Conservation (phyloP, 2,888 invertebrate genomes). For the Octonoba sinensis region DNA sequence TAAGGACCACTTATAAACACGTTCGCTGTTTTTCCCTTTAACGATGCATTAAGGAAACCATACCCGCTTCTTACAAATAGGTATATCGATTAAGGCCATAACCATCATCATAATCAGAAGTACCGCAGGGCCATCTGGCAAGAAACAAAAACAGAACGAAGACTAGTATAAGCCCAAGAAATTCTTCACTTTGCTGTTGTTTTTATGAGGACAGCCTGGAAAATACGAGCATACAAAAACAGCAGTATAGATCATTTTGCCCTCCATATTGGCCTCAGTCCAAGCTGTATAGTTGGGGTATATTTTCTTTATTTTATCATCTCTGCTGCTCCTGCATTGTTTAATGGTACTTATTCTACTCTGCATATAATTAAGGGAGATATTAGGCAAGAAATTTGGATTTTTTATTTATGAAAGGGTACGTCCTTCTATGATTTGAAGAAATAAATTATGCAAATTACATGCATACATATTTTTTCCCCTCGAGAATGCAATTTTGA, state of each 20-base stretch:
- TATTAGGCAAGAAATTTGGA: slow-evolving; percentile 10
- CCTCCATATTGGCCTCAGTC: slow-evolving; percentile 39
- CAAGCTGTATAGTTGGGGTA: slow-evolving; percentile 14
- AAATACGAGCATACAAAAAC: slow-evolving; percentile 12
- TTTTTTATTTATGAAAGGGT: not conserved
- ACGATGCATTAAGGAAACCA: no score
- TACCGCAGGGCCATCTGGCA: slow-evolving; percentile 38
- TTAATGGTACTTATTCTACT: slow-evolving; percentile 17
- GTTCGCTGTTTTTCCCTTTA: no score
- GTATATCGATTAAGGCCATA: slow-evolving; percentile 44
- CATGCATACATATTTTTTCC: not conserved
- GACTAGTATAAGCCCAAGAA: slow-evolving; percentile 16
- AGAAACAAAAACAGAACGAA: slow-evolving; percentile 14
- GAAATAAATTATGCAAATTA: slow-evolving; percentile 26
- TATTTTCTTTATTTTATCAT: slow-evolving; percentile 29
- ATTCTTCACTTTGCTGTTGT: not conserved
- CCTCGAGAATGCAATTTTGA: not conserved
- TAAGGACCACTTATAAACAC: no score
- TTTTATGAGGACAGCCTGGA: not conserved
- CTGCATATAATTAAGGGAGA: slow-evolving; percentile 27
- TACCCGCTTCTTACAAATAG: slow-evolving; percentile 18
- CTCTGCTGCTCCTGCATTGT: slow-evolving; percentile 17
- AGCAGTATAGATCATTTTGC: slow-evolving; percentile 27
- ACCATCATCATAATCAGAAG: slow-evolving; percentile 48
- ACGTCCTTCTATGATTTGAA: not conserved